Evolutionary conservation across 2,797 vertebrate species (phyloP).

Genomic region (Botia kubotai): DNA sequence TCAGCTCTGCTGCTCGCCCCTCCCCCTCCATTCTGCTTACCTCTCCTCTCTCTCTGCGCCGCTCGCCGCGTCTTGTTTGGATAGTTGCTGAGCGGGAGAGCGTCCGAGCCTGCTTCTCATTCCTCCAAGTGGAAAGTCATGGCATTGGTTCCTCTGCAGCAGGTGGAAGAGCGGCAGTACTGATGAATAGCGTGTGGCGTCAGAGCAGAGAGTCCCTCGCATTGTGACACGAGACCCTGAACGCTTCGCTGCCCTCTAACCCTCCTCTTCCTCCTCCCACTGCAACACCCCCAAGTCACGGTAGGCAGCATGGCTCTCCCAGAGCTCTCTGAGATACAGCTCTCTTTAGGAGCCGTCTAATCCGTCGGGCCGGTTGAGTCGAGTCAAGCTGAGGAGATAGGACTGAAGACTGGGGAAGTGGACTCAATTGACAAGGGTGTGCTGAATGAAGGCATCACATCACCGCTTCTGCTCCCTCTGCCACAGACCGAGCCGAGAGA

Average conservation of each 20-base stretch:
- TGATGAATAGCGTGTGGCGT: conserved; percentile 25
- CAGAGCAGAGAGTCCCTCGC: conserved; percentile 40
- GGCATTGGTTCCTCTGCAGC: conserved; percentile 41
- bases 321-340: conserved; percentile 43
- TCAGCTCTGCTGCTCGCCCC: conserved; percentile 47
- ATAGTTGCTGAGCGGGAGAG: conserved; percentile 45
- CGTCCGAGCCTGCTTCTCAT: conserved; percentile 18
- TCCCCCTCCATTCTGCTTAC: conserved; percentile 51
- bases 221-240: conserved; percentile 37
- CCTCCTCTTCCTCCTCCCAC: conserved; percentile 38
- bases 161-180: conserved; percentile 35
- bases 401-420: conserved; percentile 2
- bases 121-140: conserved; percentile 40
- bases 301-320: conserved; percentile 58
- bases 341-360: conserved; percentile 50
- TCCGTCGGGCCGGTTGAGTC: conserved; percentile 18
- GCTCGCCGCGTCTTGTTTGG: conserved; percentile 42
- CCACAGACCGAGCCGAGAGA: conserved; percentile 63
- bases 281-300: conserved; percentile 29
- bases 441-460: conserved; percentile 41
- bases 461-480: conserved; percentile 22
- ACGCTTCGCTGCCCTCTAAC: conserved; percentile 44
- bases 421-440: conserved; percentile 58
- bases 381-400: conserved; percentile 16
- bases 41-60: conserved; percentile 32